Evolutionary conservation across 1,140 invertebrate species (phyloP).

Genomic region (Aphidius ervi): DNA sequence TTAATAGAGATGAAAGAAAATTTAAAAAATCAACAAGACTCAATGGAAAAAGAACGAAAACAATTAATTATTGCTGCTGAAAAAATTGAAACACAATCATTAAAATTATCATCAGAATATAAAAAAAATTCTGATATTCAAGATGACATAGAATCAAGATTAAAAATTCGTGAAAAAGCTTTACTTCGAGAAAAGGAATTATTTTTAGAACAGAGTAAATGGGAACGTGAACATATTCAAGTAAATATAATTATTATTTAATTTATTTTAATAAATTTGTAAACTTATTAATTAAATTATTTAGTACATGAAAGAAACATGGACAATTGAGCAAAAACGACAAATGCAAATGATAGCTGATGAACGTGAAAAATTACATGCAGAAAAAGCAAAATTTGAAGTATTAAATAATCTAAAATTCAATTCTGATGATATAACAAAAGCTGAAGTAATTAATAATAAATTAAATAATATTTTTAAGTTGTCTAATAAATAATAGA

Average conservation of each 20-base stretch:
- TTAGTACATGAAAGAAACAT: constrained; percentile 40
- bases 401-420: constrained; percentile 37
- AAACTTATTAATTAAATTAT: neutral
- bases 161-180: constrained; percentile 34
- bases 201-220: constrained; percentile 42
- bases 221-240: constrained; percentile 43
- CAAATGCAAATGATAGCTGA: constrained; percentile 35
- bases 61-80: constrained; percentile 35
- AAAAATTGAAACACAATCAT: constrained; percentile 33
- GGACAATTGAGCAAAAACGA: constrained; percentile 42
- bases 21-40: constrained; percentile 35
- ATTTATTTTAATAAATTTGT: neutral
- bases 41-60: constrained; percentile 34
- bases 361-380: constrained; percentile 37
- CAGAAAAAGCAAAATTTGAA: constrained; percentile 41
- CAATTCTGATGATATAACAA: constrained; percentile 34
- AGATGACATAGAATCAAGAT: constrained; percentile 34
- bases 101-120: constrained; percentile 35
- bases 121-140: constrained; percentile 33
- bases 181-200: constrained; percentile 41
- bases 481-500: neutral
- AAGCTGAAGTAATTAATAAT: constrained; percentile 38
- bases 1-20: constrained; percentile 22
- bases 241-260: constrained; percentile 25
- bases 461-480: constrained; percentile 5